Evolutionary conservation across 2,888 invertebrate genomes (phyloP).

Genomic region (Altica lythri): DNA sequence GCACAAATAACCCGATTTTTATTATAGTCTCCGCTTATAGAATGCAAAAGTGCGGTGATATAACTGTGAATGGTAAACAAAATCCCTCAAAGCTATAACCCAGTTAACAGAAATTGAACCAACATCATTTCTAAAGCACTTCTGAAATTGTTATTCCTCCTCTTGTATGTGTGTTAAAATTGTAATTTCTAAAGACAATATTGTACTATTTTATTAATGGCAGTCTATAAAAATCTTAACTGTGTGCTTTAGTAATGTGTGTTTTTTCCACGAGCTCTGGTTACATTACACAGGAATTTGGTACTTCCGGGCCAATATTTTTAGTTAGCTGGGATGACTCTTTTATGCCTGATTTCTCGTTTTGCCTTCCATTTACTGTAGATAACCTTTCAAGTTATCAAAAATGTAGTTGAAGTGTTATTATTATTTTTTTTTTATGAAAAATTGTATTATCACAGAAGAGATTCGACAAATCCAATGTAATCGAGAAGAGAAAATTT

Average conservation of each 20-base stretch:
- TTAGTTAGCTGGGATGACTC: neutral
- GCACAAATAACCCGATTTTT: constrained; percentile 80
- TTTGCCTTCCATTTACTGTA: constrained; percentile 43
- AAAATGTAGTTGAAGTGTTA: constrained; percentile 32
- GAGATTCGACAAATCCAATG: constrained; percentile 45
- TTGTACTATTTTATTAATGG: too few species aligned
- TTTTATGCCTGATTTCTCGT: constrained; percentile 33
- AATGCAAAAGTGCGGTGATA: constrained; percentile 20
- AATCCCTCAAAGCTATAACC: neutral
- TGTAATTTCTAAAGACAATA: too few species aligned
- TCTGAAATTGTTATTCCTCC: too few species aligned
- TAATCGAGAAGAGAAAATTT: constrained; percentile 30
- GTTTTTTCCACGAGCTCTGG: too few species aligned
- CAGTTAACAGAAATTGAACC: neutral
- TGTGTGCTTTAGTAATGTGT: too few species aligned
- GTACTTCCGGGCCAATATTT: neutral
- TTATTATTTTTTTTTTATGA: constrained; percentile 33
- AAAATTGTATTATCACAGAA: constrained; percentile 49
- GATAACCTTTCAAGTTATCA: constrained; percentile 42
- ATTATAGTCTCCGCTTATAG: constrained; percentile 37
- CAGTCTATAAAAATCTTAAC: too few species aligned
- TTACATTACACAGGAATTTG: too few species aligned
- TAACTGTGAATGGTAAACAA: constrained; percentile 4
- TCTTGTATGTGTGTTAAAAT: too few species aligned
- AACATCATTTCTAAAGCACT: constrained; percentile 1